phyloP scores from a whole-genome alignment of 1,140 invertebrate genomes.

The Heliconius melpomene region DNA sequence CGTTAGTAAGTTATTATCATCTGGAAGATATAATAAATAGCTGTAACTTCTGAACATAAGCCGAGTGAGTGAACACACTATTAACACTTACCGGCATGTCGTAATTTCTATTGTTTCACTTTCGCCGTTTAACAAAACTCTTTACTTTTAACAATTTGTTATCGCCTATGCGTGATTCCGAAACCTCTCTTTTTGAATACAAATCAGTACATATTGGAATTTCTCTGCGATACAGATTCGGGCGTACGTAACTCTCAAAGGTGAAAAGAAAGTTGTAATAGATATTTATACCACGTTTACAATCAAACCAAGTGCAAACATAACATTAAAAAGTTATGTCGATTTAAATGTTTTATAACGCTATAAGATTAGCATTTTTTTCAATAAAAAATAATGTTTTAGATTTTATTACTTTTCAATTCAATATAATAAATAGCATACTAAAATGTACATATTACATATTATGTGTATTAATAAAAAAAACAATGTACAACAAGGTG shows the following conservation, averaged over 20 bases:
- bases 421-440: too few species aligned
- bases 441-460: too few species aligned
- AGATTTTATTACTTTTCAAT: too few species aligned
- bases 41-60: not conserved
- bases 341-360: not conserved
- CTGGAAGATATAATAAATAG: not conserved
- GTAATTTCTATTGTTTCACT: conserved; percentile 54
- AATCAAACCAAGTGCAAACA: conserved; percentile 29
- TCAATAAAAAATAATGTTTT: too few species aligned
- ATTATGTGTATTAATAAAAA: too few species aligned
- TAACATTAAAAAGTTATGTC: conserved; percentile 27
- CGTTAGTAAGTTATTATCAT: not conserved
- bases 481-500: too few species aligned
- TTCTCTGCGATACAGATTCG: conserved; percentile 70
- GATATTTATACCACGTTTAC: conserved; percentile 45
- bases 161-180: conserved; percentile 58
- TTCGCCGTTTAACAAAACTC: conserved; percentile 59
- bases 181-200: conserved; percentile 59
- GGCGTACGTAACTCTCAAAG: conserved; percentile 46
- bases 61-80: conserved; percentile 12
- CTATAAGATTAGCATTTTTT: too few species aligned
- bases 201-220: conserved; percentile 64
- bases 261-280: conserved; percentile 69
- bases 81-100: conserved; percentile 27
- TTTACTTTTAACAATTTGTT: conserved; percentile 53